Evolutionary conservation across 2,113 vertebrate species (phyloP), one percentile per base, ranked within the genome.

Genomic region (Notarius quadriscutis): DNA sequence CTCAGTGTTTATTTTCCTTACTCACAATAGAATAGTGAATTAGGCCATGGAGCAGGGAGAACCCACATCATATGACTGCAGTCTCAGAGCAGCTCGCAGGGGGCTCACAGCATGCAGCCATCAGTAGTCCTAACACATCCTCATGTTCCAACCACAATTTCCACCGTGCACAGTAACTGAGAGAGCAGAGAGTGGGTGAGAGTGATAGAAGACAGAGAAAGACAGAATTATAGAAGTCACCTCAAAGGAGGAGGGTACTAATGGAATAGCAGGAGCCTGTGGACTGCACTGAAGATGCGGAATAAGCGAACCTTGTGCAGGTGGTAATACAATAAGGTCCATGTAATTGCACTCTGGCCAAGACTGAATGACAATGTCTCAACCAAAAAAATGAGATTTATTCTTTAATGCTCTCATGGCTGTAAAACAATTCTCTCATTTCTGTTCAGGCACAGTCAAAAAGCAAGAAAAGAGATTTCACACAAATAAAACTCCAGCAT

Each of bases 91-190:
- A 85, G 87, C 85, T 87, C 85, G 74, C 55, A 80, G 81, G 58
- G 88, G 84, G 82, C 63, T 65, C 75, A 89, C 88, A 90, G 89
- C 85, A 90, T 83, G 88, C 69, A 83, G 80, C 85, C 91, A 95
- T 95, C 91, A 93, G 93, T 90, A 94, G 90, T 94, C 93, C 90
- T 87, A 92, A 92, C 93, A 93, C 93, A 94, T 92, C 91, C 92
- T 87, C 91, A 86, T 93, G 91, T 91, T 93, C 93, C 93, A 91
- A 93, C 92, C 89, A 92, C 92, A 94, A 94, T 94, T 93, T 94
- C 91, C 93, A 91, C 92, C 77, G 12, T 17, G 14, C 87, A 88
- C 89, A 91, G 87, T 87, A 90, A 57, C 80, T 82, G 87, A 89
- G 89, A 92, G 93, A 87, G 91, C 88, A 88, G 84, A 90, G n/a